These are phyloP conservation scores for Phyllostomus discolor DNA, from an alignment of 2,113 vertebrate species.

Conservation along the genomic window DNA sequence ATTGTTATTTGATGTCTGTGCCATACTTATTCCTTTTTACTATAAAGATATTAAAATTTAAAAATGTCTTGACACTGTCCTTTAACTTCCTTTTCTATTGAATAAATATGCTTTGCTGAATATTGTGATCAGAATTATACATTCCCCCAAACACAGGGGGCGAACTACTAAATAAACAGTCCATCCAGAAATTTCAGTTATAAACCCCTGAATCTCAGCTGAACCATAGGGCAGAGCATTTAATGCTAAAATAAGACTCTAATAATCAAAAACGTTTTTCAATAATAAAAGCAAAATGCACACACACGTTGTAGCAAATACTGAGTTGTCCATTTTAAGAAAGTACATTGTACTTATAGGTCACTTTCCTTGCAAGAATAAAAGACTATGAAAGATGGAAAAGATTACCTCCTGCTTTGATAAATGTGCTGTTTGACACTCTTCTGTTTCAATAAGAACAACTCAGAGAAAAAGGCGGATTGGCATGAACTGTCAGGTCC, in stretches of 20 bases:
- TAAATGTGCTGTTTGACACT: conserved; percentile 1
- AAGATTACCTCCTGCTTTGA: conserved; percentile 33
- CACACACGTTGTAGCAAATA: background rate
- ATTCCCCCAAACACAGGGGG: background rate
- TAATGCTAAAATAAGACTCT: background rate
- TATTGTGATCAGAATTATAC: background rate
- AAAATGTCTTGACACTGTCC: background rate
- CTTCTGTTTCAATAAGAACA: conserved; percentile 33
- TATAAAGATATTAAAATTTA: conserved; percentile 2
- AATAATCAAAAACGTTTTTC: background rate
- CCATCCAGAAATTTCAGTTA: background rate
- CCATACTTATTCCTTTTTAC: background rate
- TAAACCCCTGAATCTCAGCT: background rate
- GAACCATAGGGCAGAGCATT: background rate
- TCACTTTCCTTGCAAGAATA: background rate
- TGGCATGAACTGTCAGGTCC: background rate
- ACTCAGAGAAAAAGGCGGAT: background rate
- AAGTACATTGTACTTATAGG: background rate
- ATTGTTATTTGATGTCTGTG: background rate
- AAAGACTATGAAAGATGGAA: background rate
- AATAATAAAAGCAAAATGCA: background rate
- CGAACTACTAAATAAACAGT: background rate
- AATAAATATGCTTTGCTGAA: background rate
- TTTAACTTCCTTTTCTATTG: background rate
- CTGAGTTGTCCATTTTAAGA: conserved; percentile 11